phyloP scores from a whole-genome alignment of 2,888 invertebrate genomes.

The Neoascia interrupta region DNA sequence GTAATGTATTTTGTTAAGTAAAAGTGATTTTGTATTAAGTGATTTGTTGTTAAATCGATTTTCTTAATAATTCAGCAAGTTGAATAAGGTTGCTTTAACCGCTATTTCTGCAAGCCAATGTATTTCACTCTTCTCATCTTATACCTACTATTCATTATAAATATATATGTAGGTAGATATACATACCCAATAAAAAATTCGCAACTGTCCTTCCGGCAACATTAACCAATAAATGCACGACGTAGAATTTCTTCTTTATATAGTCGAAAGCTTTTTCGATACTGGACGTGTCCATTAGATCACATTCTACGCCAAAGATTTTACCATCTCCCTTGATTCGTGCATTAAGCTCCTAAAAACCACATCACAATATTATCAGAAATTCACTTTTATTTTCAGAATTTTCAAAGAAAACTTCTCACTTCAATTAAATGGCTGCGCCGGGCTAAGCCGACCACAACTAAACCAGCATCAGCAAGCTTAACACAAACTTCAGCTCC shows the following conservation, averaged over 20 bases:
- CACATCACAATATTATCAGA: slow-evolving; percentile 4
- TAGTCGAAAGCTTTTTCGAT: slow-evolving; percentile 75
- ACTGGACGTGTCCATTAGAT: slow-evolving; percentile 76
- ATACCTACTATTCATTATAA: not conserved
- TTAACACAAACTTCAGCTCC: slow-evolving; percentile 78
- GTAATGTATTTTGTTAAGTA: too few species aligned
- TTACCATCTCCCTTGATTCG: slow-evolving; percentile 76
- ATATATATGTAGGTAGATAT: not conserved
- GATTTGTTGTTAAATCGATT: too few species aligned
- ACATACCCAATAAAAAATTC: slow-evolving; percentile 75
- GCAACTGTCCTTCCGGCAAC: slow-evolving; percentile 79
- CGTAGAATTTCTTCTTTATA: slow-evolving; percentile 75
- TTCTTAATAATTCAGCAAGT: too few species aligned
- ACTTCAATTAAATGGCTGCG: slow-evolving; percentile 80
- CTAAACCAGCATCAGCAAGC: slow-evolving; percentile 80
- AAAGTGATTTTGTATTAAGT: too few species aligned
- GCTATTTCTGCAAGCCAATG: too few species aligned
- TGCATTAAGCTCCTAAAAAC: slow-evolving; percentile 74
- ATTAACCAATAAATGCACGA: slow-evolving; percentile 78
- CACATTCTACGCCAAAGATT: slow-evolving; percentile 77
- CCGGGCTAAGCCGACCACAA: slow-evolving; percentile 81
- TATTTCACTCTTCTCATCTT: not conserved
- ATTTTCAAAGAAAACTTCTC: slow-evolving; percentile 19
- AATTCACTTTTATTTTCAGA: not conserved
- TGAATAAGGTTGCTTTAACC: too few species aligned